Conservation (phyloP, 92 coral and sea anemone species). For the Epizoanthus rinbou region DNA sequence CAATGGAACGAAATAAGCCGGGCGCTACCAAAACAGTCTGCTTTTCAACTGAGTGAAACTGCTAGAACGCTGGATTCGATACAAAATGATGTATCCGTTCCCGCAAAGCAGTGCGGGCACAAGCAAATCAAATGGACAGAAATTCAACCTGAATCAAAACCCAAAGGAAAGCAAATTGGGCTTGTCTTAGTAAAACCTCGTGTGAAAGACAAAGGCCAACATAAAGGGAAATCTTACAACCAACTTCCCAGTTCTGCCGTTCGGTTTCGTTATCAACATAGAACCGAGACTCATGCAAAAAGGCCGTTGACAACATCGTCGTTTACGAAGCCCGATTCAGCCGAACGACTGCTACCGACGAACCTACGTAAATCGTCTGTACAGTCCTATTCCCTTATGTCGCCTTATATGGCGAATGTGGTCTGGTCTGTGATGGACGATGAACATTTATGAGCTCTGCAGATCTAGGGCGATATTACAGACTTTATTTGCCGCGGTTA, state of each 20-base stretch:
- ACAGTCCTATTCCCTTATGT: slow-evolving; percentile 64
- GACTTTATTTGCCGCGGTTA: too few species aligned
- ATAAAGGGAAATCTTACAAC: neutral
- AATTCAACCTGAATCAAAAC: neutral
- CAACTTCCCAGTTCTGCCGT: neutral
- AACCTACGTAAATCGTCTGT: slow-evolving; percentile 52
- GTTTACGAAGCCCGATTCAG: neutral
- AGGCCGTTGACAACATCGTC: neutral
- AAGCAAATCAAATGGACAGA: neutral
- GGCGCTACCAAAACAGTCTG: neutral
- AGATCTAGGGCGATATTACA: too few species aligned
- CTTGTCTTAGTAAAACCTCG: neutral
- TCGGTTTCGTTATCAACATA: slow-evolving; percentile 10
- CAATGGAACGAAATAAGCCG: neutral
- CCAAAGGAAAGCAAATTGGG: neutral
- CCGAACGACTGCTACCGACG: slow-evolving; percentile 69
- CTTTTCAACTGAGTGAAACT: neutral
- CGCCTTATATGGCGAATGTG: slow-evolving; percentile 78
- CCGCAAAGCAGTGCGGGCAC: neutral
- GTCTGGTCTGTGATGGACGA: slow-evolving; percentile 82
- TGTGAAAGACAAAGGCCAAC: neutral
- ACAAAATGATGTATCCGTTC: neutral
- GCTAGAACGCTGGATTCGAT: neutral
- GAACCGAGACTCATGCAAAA: neutral
- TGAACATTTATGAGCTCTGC: slow-evolving; percentile 41